Evolutionary conservation across 2,888 invertebrate species (phyloP), one percentile per base, ranked within the genome.

Genomic region (Torymus tubicola): DNA sequence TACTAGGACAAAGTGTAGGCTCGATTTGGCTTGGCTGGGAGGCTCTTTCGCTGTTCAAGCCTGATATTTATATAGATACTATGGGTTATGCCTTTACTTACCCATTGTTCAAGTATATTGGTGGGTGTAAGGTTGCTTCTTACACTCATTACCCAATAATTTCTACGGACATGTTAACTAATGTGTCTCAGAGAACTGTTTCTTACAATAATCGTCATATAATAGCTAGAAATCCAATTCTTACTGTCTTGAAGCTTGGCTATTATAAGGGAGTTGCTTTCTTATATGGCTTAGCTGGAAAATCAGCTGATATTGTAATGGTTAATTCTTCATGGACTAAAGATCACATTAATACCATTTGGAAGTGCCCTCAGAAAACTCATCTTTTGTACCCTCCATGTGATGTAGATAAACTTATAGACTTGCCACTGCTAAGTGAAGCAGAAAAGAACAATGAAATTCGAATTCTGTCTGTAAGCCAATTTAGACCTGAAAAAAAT

Each of bases 101-200:
- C 87, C 98, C 99, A 0, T 91, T 99, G 67, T 99, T 99, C 92
- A 95, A 95, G 73, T 96, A 95, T 89, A 90, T 99, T 73, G 98
- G 96, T 0, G 93, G 94, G 12, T 96, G 97, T 85, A 93, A 93
- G 60, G 96, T 97, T 3, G 97, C 94, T 0, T 95, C 96, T 86
- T 99, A 99, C 89, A 95, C 97, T 0, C 99, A 99, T 92, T 99
- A 99, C 91, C 99, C 99, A 0, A 96, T 96, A 0, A 96, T 99
- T 83, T 99, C 98, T 52, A 94, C 94, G 0, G 98, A 99, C 87
- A 98, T 99, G 99, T 92, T 98, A 85, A 93, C 93, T n/a, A 93
- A 95, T 79, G 97, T 99, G 0, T 93, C 95, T 70, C 93, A 93
- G 73, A 93, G 96, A 72, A 92, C 94, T 53, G 92, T 93, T 3